Percentiles rank a stretch among this genome's conserved stretches.
Conservation (phyloP, 1,140 invertebrate genomes). For the Linepithema humile region DNA sequence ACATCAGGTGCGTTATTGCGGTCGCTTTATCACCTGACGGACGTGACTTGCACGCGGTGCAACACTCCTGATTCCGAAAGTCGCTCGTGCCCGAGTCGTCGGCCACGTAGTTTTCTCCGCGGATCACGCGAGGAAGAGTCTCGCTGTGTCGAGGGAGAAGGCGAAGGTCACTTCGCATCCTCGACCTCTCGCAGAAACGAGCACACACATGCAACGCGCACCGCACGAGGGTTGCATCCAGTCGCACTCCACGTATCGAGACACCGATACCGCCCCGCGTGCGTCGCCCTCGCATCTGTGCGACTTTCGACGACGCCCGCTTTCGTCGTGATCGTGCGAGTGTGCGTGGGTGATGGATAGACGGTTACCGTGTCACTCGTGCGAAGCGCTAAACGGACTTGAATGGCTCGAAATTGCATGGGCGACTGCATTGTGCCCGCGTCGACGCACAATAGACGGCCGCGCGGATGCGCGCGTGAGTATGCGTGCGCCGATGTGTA, state of each 20-base stretch:
- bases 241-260: conserved; percentile 71
- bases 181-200: conserved; percentile 36
- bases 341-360: conserved; percentile 84
- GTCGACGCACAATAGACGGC: conserved; percentile 32
- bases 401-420: conserved; percentile 70
- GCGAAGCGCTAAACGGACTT: conserved; percentile 72
- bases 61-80: conserved; percentile 15
- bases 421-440: conserved; percentile 60
- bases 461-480: not conserved
- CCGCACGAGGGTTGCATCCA: conserved; percentile 62
- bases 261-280: conserved; percentile 20
- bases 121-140: conserved; percentile 32
- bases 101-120: conserved; percentile 27
- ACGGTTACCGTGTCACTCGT: conserved; percentile 76
- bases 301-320: not conserved
- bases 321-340: conserved; percentile 52
- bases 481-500: conserved; percentile 50
- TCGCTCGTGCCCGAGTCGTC: conserved; percentile 45
- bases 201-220: conserved; percentile 8
- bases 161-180: conserved; percentile 52
- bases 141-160: conserved; percentile 1
- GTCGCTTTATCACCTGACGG: conserved; percentile 68
- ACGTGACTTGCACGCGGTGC: conserved; percentile 32
- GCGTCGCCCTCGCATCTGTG: conserved; percentile 6
- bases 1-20: conserved; percentile 65